Base-by-base conservation (phyloP, 2,888 invertebrate genomes). In the Epinotia demarniana region DNA sequence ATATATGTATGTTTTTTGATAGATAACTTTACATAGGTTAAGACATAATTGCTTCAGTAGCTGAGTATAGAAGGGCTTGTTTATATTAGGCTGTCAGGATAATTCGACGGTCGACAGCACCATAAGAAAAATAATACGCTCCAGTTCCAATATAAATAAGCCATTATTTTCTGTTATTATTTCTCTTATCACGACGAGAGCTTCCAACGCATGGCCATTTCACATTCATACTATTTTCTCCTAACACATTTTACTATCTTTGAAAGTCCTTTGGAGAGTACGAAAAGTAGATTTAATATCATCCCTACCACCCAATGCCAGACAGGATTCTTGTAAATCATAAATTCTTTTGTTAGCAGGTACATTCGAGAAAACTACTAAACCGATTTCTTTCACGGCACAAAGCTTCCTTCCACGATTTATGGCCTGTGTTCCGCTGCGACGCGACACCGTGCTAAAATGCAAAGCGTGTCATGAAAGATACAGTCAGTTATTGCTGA, bases 361-460 rank as follows among this genome's bases (percentile, higher is more conserved):
- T 75, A 75, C 73, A 73, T 75, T 61, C 75, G 58, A 53, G 58
- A 49, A 62, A 71, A 71, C 71, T 68, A 61, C 69, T 75, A 75
- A 75, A 75, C 75, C 75, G 75, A 75, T 75, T 72, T 75, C 75
- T 75, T 75, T 72, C 75, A 61, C 61, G 72, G 61, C 75, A 58
- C 63, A 61, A 69, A 70, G 75, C 75, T 72, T 62, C 75, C 74
- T 67, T 72, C 55, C 55, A 75, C 71, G 67, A 75, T 75, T 75
- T 75, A 75, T 75, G 49, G 75, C 61, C 58, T 61, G 46, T 75
- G 75, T 75, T 75, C 71, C 75, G 75, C 60, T 71, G 75, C 75
- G 70, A 71, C 70, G 58, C 70, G 71, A 75, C 75, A 60, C 53
- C 75, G 46, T 57, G 75, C 75, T 75, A 71, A 75, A 75, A 75